A percentile compares a stretch with the other conserved stretches of the same genome.
Evolutionary conservation across 2,888 invertebrate species (phyloP).

Genomic region (Synergus laeviventris): DNA sequence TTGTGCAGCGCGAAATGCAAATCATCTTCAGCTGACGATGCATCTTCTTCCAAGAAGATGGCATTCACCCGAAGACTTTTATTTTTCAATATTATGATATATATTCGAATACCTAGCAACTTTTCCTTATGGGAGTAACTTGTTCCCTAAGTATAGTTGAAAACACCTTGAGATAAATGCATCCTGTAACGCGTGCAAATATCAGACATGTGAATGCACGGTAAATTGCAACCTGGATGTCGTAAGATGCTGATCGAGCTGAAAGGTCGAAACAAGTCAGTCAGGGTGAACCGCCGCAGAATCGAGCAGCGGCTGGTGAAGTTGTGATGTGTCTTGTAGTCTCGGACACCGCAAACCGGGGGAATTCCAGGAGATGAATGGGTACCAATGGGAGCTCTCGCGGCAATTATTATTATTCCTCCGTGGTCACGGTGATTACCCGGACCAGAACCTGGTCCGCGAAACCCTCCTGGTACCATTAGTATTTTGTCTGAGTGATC

Average conservation of each 20-base stretch:
- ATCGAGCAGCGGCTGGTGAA: conserved; percentile 15
- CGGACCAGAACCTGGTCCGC: not conserved
- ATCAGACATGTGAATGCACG: conserved; percentile 3
- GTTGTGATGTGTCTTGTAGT: not conserved
- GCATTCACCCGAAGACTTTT: not conserved
- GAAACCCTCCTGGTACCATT: not conserved
- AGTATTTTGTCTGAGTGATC: conserved; percentile 8
- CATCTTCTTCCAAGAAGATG: not conserved
- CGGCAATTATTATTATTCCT: conserved; percentile 13
- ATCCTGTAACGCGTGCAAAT: not conserved
- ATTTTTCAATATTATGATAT: not conserved
- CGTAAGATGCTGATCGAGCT: conserved; percentile 23
- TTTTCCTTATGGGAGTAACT: not conserved
- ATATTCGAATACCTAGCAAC: not conserved
- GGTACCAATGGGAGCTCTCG: conserved; percentile 15
- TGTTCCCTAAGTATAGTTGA: not conserved
- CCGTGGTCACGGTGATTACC: conserved; percentile 1
- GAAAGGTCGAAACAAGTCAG: conserved; percentile 39
- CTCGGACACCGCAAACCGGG: not conserved
- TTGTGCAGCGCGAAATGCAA: not conserved
- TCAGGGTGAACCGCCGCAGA: conserved; percentile 36
- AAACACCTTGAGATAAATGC: not conserved
- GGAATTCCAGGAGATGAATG: conserved; percentile 10
- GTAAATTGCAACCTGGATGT: conserved; percentile 26
- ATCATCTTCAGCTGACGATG: not conserved